These are phyloP conservation scores for Adineta ricciae DNA, from an alignment of 2,888 invertebrate species.

Conservation along the genomic window DNA sequence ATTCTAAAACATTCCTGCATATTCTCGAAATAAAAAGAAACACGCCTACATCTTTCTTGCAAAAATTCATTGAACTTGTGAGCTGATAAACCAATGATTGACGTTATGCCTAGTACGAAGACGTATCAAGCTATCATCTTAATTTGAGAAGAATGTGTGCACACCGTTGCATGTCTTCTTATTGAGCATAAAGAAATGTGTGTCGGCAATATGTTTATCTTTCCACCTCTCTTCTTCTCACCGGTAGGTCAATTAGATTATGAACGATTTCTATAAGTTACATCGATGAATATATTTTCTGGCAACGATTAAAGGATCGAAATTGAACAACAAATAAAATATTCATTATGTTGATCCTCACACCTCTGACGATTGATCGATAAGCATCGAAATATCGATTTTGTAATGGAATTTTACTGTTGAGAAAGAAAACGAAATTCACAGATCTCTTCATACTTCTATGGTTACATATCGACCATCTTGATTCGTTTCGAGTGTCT, in stretches of 20 bases:
- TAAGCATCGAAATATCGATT: not conserved
- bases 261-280: not conserved
- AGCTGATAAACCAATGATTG: not conserved
- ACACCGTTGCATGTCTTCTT: not conserved
- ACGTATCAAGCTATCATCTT: not conserved
- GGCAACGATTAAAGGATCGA: not conserved
- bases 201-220: not conserved
- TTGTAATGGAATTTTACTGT: not conserved
- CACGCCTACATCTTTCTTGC: too few species aligned
- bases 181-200: not conserved
- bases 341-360: slow-evolving; percentile 5
- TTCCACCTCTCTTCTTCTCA: not conserved
- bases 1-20: too few species aligned
- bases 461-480: not conserved
- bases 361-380: not conserved
- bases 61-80: not conserved
- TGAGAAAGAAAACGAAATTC: not conserved
- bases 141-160: not conserved
- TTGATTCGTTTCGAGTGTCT: slow-evolving; percentile 13
- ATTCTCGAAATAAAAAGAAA: too few species aligned
- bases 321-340: not conserved
- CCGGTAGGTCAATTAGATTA: not conserved
- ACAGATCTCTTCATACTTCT: not conserved
- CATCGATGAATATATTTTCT: too few species aligned
- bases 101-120: not conserved